These are phyloP conservation scores for Microtus pennsylvanicus DNA, from an alignment of 2,113 vertebrate genomes.

Conservation along the genomic window DNA sequence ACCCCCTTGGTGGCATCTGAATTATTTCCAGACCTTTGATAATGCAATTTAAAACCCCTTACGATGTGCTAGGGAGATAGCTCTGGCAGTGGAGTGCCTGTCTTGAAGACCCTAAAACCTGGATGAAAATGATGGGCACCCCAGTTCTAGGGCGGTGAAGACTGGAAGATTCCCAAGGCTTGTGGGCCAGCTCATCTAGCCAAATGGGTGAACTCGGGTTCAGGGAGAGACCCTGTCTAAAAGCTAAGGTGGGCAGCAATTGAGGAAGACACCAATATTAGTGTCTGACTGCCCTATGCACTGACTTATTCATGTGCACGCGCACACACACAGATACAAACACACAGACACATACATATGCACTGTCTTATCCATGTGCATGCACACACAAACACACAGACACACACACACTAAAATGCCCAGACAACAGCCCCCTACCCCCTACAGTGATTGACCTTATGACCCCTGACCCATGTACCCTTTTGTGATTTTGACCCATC, in stretches of 20 bases:
- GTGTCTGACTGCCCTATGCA: not conserved
- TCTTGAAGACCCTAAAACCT: not conserved
- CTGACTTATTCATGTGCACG: not conserved
- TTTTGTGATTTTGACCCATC: not conserved
- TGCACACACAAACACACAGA: not conserved
- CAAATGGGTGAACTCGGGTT: not conserved
- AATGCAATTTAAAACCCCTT: not conserved
- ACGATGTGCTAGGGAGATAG: not conserved
- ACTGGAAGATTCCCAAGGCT: not conserved
- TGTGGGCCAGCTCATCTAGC: not conserved
- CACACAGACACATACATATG: not conserved
- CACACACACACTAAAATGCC: not conserved
- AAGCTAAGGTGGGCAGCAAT: not conserved
- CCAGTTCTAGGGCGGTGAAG: not conserved
- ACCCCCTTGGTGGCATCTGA: not conserved
- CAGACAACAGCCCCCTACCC: not conserved
- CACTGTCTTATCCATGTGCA: too few relatives aligned
- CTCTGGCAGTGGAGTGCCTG: not conserved
- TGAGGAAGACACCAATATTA: not conserved
- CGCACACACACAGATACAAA: not conserved
- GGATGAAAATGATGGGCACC: not conserved
- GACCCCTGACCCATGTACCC: fast-evolving
- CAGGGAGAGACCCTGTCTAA: not conserved
- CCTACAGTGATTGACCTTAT: not conserved
- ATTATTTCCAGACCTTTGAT: not conserved